Evolutionary conservation across 2,797 vertebrate species (phyloP).

Genomic region (Tachyglossus aculeatus): DNA sequence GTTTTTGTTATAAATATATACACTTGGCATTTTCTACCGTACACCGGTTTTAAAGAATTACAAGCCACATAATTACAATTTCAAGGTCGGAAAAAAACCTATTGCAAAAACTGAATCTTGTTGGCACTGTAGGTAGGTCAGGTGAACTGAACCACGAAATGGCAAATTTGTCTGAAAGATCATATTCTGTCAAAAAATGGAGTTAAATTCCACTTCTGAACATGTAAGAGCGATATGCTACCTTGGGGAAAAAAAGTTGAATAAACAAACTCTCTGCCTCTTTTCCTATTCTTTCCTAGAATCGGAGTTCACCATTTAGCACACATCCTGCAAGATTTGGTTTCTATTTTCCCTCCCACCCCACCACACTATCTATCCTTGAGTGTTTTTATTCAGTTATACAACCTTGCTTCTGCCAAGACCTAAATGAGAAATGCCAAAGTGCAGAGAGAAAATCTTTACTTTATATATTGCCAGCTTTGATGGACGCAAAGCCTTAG

Average conservation of each 20-base stretch:
- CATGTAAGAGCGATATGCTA: too few species aligned
- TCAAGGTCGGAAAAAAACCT: background rate
- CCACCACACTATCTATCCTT: too few species aligned
- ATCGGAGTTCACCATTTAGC: too few species aligned
- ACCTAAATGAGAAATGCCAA: too few species aligned
- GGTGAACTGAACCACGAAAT: constrained; percentile 19
- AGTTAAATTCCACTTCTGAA: background rate
- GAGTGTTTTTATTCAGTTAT: too few species aligned
- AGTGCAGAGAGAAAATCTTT: too few species aligned
- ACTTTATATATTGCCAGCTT: too few species aligned
- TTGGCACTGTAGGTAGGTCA: constrained; percentile 22
- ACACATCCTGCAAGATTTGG: too few species aligned
- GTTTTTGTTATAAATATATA: background rate
- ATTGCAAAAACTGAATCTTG: constrained; percentile 10
- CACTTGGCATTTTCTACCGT: background rate
- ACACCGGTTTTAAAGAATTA: constrained; percentile 6
- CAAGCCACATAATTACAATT: background rate
- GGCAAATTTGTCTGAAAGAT: constrained; percentile 22
- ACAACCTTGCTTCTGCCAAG: too few species aligned
- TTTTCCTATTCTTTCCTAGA: too few species aligned
- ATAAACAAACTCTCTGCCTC: background rate
- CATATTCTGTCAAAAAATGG: constrained; percentile 6
- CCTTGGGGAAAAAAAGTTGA: background rate
- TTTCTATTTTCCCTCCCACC: too few species aligned
- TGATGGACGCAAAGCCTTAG: too few species aligned